Conservation (phyloP, 2,113 vertebrate species). For the Lepus europaeus region DNA sequence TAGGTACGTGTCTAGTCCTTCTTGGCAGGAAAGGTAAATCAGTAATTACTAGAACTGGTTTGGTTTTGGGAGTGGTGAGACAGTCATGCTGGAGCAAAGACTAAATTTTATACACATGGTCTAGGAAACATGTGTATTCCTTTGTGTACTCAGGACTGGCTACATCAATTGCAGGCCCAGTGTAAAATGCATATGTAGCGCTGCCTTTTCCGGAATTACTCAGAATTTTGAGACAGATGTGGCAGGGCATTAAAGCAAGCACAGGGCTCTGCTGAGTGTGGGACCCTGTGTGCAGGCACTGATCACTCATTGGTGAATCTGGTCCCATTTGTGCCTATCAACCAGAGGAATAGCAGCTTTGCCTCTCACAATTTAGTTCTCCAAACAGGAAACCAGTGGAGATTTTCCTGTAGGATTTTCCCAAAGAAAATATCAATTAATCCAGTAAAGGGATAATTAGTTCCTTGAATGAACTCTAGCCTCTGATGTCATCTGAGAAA, state of each 20-base stretch:
- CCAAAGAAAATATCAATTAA: not conserved
- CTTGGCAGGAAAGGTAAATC: constrained; percentile 24
- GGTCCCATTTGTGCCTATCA: not conserved
- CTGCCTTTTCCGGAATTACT: not conserved
- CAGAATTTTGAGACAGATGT: not conserved
- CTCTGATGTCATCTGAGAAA: constrained; percentile 18
- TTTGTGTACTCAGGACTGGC: not conserved
- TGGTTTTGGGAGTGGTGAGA: constrained; percentile 6
- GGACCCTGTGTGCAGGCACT: not conserved
- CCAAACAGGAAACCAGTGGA: not conserved
- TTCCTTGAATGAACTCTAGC: constrained; percentile 20
- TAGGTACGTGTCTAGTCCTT: not conserved
- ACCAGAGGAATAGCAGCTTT: not conserved
- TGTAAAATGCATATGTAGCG: not conserved
- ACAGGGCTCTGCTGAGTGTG: not conserved
- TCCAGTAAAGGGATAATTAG: not conserved
- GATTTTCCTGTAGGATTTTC: not conserved
- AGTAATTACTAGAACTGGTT: not conserved
- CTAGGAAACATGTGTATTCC: constrained; percentile 13
- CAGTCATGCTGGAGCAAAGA: not conserved
- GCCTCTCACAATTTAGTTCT: not conserved
- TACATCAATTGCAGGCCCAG: not conserved
- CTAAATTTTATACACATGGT: not conserved
- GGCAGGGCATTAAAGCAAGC: not conserved
- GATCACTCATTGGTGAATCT: not conserved